Conservation (phyloP, 53 echinoderm and acorn worm species). For the Zoroaster sp. region DNA sequence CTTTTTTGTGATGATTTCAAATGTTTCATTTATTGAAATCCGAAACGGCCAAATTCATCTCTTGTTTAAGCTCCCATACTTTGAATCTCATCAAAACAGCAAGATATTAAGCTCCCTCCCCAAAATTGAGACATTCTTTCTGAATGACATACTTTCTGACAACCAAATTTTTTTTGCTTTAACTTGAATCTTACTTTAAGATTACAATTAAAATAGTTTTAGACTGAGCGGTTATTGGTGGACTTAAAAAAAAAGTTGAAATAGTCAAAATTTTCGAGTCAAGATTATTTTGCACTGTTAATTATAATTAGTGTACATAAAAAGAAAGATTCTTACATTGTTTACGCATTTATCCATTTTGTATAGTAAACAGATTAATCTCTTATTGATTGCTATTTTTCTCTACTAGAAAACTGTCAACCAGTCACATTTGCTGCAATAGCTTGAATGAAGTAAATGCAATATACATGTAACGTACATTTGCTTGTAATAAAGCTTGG, state of each 20-base stretch:
- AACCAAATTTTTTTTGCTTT: too few relatives aligned
- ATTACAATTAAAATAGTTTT: not conserved
- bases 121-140: too few relatives aligned
- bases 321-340: not conserved
- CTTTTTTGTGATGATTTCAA: too few relatives aligned
- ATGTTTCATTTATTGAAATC: too few relatives aligned
- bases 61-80: too few relatives aligned
- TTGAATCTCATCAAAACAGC: too few relatives aligned
- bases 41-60: too few relatives aligned
- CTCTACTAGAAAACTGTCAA: not conserved
- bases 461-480: not conserved
- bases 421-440: not conserved
- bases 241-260: not conserved
- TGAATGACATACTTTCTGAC: too few relatives aligned
- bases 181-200: too few relatives aligned
- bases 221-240: not conserved
- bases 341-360: slow-evolving; percentile 54
- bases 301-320: not conserved
- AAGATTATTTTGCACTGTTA: slow-evolving; percentile 11
- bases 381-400: slow-evolving; percentile 2
- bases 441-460: not conserved
- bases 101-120: too few relatives aligned
- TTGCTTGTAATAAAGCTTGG: not conserved
- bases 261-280: slow-evolving; percentile 37
- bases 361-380: slow-evolving; percentile 23